A percentile compares a stretch with the other conserved stretches of the same genome.
Conservation (phyloP, 23 tunicate genomes). For the Halocynthia roretzi region DNA sequence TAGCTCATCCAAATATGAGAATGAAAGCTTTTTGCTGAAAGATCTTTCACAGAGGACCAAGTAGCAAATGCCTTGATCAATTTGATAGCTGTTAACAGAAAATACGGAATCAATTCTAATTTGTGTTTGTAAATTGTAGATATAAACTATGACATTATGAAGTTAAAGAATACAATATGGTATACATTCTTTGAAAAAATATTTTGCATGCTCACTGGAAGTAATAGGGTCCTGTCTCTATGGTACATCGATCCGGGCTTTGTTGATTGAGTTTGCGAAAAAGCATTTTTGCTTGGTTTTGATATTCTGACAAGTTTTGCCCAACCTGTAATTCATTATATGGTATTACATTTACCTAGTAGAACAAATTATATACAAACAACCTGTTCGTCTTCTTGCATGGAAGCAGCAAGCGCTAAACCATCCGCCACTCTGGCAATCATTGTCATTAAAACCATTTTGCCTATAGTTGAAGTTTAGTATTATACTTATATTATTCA, state of each 20-base stretch:
- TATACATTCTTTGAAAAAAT: neutral
- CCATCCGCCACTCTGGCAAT: slow-evolving; percentile 96
- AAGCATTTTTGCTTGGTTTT: slow-evolving; percentile 83
- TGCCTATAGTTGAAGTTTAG: neutral
- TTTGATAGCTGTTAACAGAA: slow-evolving; percentile 52
- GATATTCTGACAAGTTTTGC: slow-evolving; percentile 70
- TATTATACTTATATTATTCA: too few species aligned
- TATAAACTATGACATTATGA: neutral
- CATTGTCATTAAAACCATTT: slow-evolving; percentile 93
- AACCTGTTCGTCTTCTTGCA: slow-evolving; percentile 96
- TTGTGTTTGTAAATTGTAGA: too few species aligned
- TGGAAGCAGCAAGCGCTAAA: slow-evolving; percentile 81
- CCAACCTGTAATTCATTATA: slow-evolving; percentile 37
- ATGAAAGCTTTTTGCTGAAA: slow-evolving; percentile 90
- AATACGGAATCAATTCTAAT: neutral
- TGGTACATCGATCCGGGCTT: slow-evolving; percentile 88
- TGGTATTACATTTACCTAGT: too few species aligned
- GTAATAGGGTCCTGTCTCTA: slow-evolving; percentile 62
- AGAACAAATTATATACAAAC: neutral
- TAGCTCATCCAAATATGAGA: slow-evolving; percentile 77
- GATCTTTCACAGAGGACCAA: slow-evolving; percentile 73
- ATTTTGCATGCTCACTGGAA: slow-evolving; percentile 51
- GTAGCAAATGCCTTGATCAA: slow-evolving; percentile 79
- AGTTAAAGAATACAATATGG: neutral
- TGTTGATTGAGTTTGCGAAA: slow-evolving; percentile 92